These are phyloP conservation scores for Chaetorhynchus papuensis DNA, from an alignment of 2,113 vertebrate genomes.

Conservation along the genomic window DNA sequence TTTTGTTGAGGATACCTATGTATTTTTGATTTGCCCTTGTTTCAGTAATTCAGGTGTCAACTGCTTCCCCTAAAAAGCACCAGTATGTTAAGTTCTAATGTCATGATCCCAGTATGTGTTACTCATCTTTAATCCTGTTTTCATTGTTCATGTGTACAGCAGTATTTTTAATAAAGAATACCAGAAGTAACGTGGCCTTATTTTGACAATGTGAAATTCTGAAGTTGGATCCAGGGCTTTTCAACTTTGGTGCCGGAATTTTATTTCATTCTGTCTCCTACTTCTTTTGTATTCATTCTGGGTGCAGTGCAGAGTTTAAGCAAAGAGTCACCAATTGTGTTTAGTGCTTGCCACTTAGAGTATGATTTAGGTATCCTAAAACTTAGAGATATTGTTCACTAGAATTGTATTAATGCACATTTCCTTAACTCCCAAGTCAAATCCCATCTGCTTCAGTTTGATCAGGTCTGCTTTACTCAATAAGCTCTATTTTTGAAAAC, in stretches of 20 bases:
- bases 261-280: background rate
- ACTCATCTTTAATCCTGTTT: conserved; percentile 77
- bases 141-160: conserved; percentile 98
- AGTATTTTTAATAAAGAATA: conserved; percentile 99
- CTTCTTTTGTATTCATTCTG: background rate
- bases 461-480: background rate
- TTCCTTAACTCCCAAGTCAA: background rate
- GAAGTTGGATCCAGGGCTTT: background rate
- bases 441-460: background rate
- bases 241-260: background rate
- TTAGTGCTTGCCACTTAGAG: background rate
- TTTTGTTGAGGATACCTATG: conserved; percentile 72
- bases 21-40: conserved; percentile 71
- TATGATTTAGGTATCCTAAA: background rate
- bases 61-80: conserved; percentile 77
- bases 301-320: background rate
- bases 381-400: background rate
- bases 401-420: background rate
- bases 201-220: conserved; percentile 17
- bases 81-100: conserved; percentile 75
- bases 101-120: conserved; percentile 76
- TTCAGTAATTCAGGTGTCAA: conserved; percentile 73
- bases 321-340: background rate
- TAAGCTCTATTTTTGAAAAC: background rate
- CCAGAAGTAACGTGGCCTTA: conserved; percentile 72